Percentiles rank a stretch among this genome's conserved stretches.
Evolutionary conservation across 2,888 invertebrate species (phyloP).

Genomic region (Xestoiulus laeticollis): DNA sequence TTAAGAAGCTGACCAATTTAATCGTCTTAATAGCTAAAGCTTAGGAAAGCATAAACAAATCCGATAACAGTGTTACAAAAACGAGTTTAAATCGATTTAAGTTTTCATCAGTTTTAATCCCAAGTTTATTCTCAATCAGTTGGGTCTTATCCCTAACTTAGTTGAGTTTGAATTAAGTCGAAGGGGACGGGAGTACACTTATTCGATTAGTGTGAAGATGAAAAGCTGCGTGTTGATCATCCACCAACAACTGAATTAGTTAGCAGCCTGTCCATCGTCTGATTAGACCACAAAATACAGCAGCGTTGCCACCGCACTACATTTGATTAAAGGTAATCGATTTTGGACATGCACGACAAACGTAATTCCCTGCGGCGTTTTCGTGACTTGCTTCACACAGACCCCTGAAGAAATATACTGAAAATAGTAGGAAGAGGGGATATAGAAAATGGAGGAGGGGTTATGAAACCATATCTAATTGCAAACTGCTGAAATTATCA

Average conservation of each 20-base stretch:
- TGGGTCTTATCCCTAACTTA: background rate
- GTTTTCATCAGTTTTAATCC: background rate
- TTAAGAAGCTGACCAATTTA: background rate
- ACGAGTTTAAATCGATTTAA: background rate
- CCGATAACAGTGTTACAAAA: background rate
- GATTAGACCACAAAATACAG: slow-evolving; percentile 9
- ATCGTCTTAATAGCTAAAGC: background rate
- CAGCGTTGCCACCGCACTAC: background rate
- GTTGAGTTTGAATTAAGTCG: slow-evolving; percentile 9
- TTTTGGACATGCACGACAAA: slow-evolving; percentile 9
- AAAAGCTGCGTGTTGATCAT: slow-evolving; percentile 9
- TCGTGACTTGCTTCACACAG: background rate
- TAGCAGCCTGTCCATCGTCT: slow-evolving; percentile 1
- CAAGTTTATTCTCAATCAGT: background rate
- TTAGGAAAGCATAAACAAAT: background rate
- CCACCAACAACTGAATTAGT: slow-evolving; percentile 9
- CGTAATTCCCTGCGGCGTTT: background rate
- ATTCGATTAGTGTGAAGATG: slow-evolving; percentile 9
- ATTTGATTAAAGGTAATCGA: slow-evolving; percentile 9
- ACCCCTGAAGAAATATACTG: background rate
- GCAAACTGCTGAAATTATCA: background rate
- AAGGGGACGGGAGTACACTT: background rate
- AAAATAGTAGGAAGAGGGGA: background rate
- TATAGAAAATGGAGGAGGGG: background rate
- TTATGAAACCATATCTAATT: background rate